Evolutionary conservation across 2,797 vertebrate species (phyloP), one percentile per base, ranked within the genome.

Genomic region (Lithobates pipiens): DNA sequence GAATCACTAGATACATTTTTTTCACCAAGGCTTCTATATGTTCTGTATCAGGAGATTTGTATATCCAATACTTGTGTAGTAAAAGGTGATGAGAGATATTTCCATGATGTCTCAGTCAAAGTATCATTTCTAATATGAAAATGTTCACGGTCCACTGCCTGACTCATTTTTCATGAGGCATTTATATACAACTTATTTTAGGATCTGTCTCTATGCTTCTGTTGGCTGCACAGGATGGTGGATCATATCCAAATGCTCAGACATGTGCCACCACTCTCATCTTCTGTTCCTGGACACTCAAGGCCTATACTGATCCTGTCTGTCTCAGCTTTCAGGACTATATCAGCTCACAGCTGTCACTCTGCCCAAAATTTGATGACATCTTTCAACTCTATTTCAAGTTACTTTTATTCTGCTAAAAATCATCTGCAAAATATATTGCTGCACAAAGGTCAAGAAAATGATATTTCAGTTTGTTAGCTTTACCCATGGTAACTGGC

Each of bases 371-470:
- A 42, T 88, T 81, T 65, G 23, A 80, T 76, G 77, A 81, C 72
- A 80, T 69, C 42, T 78, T 29, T 68, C 57, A 77, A 27, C 54
- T 75, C 85, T 88, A 88, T 88, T 84, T 88, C 84, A 42, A 77
- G 86, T 42, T 32, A 46, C 15, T 18, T 32, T 68, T 65, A 69
- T 83, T 70, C 75, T 76, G 72, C 23, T 61, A 44, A 54, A 83
- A 81, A 65, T 76, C 16, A 67, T 39, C 76, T 83, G 57, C n/a
- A 67, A n/a, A 54, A 69, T 78, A 83, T 72, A 87, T 50, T 68
- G 32, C 77, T 36, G 69, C 10, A 13, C 29, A 73, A 54, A 81
- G 77, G 82, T 85, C 82, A 88, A 71, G 44, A 34, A 78, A 83
- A 34, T 74, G 13, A 87, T 50, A 23, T 84, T 46, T 84, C 44